phyloP scores from a whole-genome alignment of 2,113 vertebrate genomes.

The Talpa occidentalis region DNA sequence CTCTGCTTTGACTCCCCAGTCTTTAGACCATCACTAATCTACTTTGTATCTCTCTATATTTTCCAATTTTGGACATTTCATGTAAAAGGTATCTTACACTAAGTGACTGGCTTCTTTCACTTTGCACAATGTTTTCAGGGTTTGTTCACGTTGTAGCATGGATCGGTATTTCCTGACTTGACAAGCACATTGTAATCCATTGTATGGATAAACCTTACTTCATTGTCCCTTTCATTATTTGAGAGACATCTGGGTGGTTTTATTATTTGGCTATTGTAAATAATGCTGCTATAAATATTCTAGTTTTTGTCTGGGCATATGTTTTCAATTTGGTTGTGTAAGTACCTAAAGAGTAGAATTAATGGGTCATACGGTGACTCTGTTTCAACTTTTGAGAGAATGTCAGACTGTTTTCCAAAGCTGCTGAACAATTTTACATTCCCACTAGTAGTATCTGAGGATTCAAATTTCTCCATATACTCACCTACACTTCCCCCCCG shows the following conservation, averaged over 20 bases:
- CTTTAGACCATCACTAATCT: not conserved
- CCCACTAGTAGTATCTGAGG: not conserved
- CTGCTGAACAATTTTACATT: not conserved
- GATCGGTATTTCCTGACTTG: not conserved
- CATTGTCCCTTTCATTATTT: not conserved
- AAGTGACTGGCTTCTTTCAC: not conserved
- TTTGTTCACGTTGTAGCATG: too few species aligned
- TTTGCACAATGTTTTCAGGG: too few species aligned
- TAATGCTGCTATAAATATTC: conserved; percentile 1
- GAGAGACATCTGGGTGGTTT: not conserved
- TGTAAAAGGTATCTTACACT: not conserved
- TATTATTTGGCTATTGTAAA: not conserved
- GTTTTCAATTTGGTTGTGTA: conserved; percentile 5
- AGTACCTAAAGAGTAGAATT: not conserved
- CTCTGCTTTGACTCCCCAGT: fast-evolving
- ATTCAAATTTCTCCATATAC: not conserved
- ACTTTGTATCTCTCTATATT: not conserved
- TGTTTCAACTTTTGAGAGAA: not conserved
- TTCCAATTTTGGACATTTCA: not conserved
- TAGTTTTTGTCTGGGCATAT: not conserved
- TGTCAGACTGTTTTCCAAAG: not conserved
- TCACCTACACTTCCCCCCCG: not conserved
- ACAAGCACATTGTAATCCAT: not conserved
- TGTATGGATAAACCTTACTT: not conserved
- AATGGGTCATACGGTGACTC: not conserved